Base-by-base conservation (phyloP, 1,140 invertebrate species). In the Musca domestica region DNA sequence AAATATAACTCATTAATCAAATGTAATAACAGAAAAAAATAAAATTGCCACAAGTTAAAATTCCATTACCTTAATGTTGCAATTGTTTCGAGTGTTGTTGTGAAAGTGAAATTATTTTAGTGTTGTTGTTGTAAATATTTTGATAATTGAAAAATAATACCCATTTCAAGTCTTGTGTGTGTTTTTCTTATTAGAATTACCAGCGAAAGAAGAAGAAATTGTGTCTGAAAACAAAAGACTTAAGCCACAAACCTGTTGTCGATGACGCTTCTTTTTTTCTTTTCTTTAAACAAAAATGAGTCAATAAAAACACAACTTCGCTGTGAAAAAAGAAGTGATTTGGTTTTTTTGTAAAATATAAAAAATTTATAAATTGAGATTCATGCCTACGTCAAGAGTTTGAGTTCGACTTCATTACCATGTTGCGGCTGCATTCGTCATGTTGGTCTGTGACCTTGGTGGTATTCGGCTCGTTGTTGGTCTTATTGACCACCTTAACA, bases 221-320 rank as follows among this genome's bases (percentile, higher is more conserved):
- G 7, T 58, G 9, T 41, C 10, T 19, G 6, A 56, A 66, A 69
- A 77, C 77, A 77, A 79, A 79, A 79, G 77, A 79, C 74, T 79
- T 75, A 76, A 76, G 67, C 75, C 74, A 77, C 77, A 79, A 79
- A 79, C 77, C 76, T 78, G 76, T 74, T 61, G 27, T 15, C 20
- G 34, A n/a, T n/a, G n/a, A n/a, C n/a, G 27, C 12, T 41, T 41
- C 3, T 30, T 30, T 30, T 30, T 30, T 30, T 30, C 27, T 30
- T 30, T 30, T 30, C 10, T 12, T 41, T 41, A 61, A n/a, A 19
- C 5, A 3, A 58, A 61, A 61, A 61, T 61, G 56, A 61, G 27
- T 61, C 56, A 61, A 23, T 61, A 61, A 61, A 61, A 20, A 4
- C 34, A 23, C 0, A 58, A 3, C 54, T 30, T 4, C 56, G 12